Conservation (phyloP, 2,113 vertebrate genomes). For the Fulica atra region DNA sequence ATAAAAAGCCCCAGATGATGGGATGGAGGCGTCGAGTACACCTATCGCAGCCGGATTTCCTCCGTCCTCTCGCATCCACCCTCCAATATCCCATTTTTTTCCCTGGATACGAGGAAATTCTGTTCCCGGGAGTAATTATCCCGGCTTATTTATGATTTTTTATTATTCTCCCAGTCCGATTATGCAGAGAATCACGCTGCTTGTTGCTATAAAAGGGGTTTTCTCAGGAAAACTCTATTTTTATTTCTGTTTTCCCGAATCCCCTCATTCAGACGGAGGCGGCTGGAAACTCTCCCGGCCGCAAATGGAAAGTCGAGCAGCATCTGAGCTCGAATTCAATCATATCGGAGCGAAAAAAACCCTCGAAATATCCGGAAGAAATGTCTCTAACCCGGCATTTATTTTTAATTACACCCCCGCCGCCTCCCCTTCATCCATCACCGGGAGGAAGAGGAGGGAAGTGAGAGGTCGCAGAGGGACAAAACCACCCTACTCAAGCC, state of each 20-base stretch:
- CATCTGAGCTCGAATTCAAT: neutral
- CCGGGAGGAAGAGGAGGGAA: neutral
- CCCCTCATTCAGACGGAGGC: neutral
- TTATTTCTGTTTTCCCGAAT: neutral
- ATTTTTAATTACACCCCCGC: neutral
- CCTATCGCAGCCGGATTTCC: neutral
- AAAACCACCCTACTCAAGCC: too few relatives aligned
- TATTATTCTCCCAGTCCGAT: neutral
- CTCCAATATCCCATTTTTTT: neutral
- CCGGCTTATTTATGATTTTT: too few relatives aligned
- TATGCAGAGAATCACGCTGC: neutral
- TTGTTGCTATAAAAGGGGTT: neutral
- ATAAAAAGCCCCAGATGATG: neutral
- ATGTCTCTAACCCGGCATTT: neutral
- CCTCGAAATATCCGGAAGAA: neutral
- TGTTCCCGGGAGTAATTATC: neutral
- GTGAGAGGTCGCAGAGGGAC: neutral
- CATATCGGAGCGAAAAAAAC: neutral
- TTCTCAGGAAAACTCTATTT: fast-evolving
- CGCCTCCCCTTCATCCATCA: neutral
- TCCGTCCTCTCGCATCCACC: neutral
- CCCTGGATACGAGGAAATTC: neutral
- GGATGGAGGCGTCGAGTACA: neutral
- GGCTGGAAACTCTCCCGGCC: neutral
- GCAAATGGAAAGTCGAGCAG: fast-evolving